Conservation (phyloP, 2,888 invertebrate species). For the Drosophila barbarae region DNA sequence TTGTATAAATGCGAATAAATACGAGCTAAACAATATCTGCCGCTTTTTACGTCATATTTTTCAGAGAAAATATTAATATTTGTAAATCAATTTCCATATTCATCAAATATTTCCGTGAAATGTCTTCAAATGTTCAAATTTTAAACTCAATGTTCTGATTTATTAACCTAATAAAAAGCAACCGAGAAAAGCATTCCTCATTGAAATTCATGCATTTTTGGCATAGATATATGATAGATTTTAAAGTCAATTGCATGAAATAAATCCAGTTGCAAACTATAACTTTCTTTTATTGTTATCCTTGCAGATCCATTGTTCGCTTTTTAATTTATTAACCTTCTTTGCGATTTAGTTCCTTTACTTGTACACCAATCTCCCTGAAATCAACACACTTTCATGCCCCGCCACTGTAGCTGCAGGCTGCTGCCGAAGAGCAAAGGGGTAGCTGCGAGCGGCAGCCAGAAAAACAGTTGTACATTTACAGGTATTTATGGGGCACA, state of each 20-base stretch:
- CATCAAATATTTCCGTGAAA: too few relatives aligned
- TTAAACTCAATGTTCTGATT: too few relatives aligned
- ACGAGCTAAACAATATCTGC: not conserved
- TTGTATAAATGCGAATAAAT: not conserved
- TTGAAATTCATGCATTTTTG: too few relatives aligned
- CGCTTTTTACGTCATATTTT: not conserved
- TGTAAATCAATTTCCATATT: too few relatives aligned
- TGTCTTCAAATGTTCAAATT: too few relatives aligned
- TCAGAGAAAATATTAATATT: too few relatives aligned
- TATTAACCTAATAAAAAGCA: too few relatives aligned
- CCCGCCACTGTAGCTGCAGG: not conserved
- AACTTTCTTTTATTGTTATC: not conserved
- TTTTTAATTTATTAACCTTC: not conserved
- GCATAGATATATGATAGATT: too few relatives aligned
- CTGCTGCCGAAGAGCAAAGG: not conserved
- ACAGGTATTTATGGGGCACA: constrained; percentile 39
- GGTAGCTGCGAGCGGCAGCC: constrained; percentile 18
- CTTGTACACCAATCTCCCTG: not conserved
- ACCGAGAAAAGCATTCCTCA: too few relatives aligned
- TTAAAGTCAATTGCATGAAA: too few relatives aligned
- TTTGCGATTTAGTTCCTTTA: not conserved
- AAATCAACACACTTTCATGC: not conserved
- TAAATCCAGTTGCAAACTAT: too few relatives aligned
- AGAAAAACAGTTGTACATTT: constrained; percentile 36
- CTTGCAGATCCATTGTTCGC: not conserved